These are phyloP conservation scores for Urocynchramus pylzowi DNA, from an alignment of 2,113 vertebrate genomes.

Conservation along the genomic window DNA sequence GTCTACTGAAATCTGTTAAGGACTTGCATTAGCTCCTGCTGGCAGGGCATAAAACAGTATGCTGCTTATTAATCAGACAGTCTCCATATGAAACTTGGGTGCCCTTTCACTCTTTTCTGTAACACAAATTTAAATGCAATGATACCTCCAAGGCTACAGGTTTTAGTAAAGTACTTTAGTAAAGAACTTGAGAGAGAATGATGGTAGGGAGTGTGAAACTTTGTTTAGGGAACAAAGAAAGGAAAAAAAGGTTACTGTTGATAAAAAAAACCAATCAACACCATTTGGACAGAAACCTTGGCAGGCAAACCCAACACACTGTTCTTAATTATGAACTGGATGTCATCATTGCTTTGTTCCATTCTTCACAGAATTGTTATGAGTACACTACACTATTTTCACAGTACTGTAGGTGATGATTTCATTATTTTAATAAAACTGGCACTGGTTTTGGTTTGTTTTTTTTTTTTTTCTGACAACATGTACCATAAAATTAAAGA, in stretches of 20 bases:
- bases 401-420: neutral
- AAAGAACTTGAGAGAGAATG: neutral
- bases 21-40: neutral
- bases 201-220: neutral
- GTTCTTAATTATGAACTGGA: neutral
- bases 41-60: neutral
- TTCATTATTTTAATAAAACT: neutral
- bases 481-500: neutral
- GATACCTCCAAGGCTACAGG: neutral
- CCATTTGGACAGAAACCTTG: neutral
- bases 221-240: neutral
- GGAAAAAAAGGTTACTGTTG: neutral
- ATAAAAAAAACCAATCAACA: neutral
- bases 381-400: neutral
- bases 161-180: neutral
- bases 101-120: neutral
- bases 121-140: neutral
- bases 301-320: neutral
- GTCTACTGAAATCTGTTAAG: neutral
- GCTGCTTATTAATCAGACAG: neutral
- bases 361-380: neutral
- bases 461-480: neutral
- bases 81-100: accelerated
- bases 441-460: neutral
- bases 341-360: neutral